Evolutionary conservation across 2,888 invertebrate genomes (phyloP), one percentile per base, ranked within the genome.

Genomic region (Phaonia tiefii): DNA sequence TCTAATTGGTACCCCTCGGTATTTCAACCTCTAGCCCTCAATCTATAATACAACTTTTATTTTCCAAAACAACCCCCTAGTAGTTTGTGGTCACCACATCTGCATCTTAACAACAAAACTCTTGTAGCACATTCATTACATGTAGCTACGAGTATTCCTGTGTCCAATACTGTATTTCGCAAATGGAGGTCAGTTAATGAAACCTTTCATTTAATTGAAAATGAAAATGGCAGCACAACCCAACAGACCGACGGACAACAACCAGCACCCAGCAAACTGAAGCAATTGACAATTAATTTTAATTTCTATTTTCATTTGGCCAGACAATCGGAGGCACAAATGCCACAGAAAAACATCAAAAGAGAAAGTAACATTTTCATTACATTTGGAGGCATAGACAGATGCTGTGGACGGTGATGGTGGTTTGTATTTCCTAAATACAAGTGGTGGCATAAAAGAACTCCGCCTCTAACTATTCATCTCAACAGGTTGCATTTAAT

Each of bases 361-460:
- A 75, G 69, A 72, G 81, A 81, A 81, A 81, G 81, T 78, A 65
- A 81, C 72, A 81, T 78, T 81, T 81, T 81, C 74, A 77, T 81
- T 72, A 78, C 66, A 11, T 39, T 31, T 51, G 8, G n/a, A 31
- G 31, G 31, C 31, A 31, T n/a, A 31, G 31, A 11, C 20, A 17
- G 1, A n/a, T 15, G 17, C 1, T 11, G 2, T 1, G 51, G 1
- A 4, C 1, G 17, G 17, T 51, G 17, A 11, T 10, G 1, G n/a
- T 15, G 2, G n/a, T 15, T 31, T 31, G 31, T 15, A 31, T 44
- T 63, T 42, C 22, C 42, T 2, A 37, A 56, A 58, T 15, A 58
- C n/a, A 37, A 39, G 31, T 39, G 3, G 25, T 20, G 63, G 42
- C 5, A 15, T n/a, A 3, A 42, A 67, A 75, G 63, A 78, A 78